Percentiles rank a stretch among this genome's conserved stretches.
phyloP scores from a whole-genome alignment of 2,113 vertebrate genomes.

The Notarius quadriscutis region DNA sequence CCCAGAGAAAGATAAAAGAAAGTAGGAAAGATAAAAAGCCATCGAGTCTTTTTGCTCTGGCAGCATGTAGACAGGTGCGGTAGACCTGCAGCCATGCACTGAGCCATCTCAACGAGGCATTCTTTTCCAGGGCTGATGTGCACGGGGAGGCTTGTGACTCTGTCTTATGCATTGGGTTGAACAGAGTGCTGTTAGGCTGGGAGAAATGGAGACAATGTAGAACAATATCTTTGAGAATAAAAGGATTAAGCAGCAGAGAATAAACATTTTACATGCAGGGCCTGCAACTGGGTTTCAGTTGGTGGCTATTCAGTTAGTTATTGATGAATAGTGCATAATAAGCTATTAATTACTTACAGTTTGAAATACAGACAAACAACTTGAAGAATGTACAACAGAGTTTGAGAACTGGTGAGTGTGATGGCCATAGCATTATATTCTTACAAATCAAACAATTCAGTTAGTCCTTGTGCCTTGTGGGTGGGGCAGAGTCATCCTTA shows the following conservation, averaged over 20 bases:
- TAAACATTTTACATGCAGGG: not conserved
- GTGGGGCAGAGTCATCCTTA: not conserved
- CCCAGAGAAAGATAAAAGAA: constrained; percentile 37
- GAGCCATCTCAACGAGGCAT: constrained; percentile 12
- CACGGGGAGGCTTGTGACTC: not conserved
- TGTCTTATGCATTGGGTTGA: not conserved
- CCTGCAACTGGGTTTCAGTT: not conserved
- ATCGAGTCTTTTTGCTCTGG: constrained; percentile 32
- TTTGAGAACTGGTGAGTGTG: not conserved
- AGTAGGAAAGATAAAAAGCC: constrained; percentile 37
- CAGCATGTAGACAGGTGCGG: constrained; percentile 47
- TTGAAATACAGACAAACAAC: constrained; percentile 5
- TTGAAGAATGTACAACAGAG: not conserved
- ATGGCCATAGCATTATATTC: not conserved
- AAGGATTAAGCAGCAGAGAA: not conserved
- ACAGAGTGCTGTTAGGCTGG: not conserved
- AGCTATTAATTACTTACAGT: constrained; percentile 6
- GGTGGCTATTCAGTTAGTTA: not conserved
- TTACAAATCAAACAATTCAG: not conserved
- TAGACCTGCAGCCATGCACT: constrained; percentile 19
- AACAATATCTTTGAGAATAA: constrained; percentile 9
- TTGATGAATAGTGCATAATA: not conserved
- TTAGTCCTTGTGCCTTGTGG: not conserved
- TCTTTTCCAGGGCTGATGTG: constrained; percentile 3
- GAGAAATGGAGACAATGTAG: not conserved